A percentile compares a stretch with the other conserved stretches of the same genome.
phyloP scores from a whole-genome alignment of 2,888 invertebrate genomes.

The Drosophila phalerata region DNA sequence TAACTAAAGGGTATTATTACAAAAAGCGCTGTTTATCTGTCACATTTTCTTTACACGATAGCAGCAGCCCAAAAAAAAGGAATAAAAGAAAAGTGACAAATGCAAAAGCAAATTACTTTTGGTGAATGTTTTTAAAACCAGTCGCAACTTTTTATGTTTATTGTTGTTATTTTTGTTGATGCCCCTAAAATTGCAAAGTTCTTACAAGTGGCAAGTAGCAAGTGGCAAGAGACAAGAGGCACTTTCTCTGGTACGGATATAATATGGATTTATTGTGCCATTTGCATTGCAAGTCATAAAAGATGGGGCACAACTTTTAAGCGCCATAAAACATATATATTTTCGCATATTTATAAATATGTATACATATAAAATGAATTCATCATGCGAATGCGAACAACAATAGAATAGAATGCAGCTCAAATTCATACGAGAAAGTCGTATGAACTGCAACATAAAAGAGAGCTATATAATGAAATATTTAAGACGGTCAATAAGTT shows the following conservation, averaged over 20 bases:
- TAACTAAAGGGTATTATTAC: slow-evolving; percentile 17
- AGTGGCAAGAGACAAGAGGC: slow-evolving; percentile 27
- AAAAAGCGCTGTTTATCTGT: slow-evolving; percentile 37
- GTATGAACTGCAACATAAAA: background rate
- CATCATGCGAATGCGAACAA: slow-evolving; percentile 4
- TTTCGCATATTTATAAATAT: slow-evolving; percentile 13
- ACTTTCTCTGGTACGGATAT: slow-evolving; percentile 46
- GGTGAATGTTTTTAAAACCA: slow-evolving; percentile 38
- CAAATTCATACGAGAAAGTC: background rate
- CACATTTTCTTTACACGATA: slow-evolving; percentile 22
- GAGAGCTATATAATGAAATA: background rate
- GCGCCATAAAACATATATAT: slow-evolving; percentile 41
- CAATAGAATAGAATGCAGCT: background rate
- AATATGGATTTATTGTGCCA: slow-evolving; percentile 66
- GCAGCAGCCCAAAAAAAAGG: background rate
- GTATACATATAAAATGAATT: slow-evolving; percentile 29
- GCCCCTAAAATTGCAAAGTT: slow-evolving; percentile 60
- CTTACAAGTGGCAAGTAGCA: slow-evolving; percentile 30
- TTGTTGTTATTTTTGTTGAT: slow-evolving; percentile 26
- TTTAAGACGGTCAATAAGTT: background rate
- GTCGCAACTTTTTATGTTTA: slow-evolving; percentile 46
- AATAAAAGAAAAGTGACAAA: slow-evolving; percentile 32
- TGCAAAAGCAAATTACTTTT: slow-evolving; percentile 47
- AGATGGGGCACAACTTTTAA: slow-evolving; percentile 52
- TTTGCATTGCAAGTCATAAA: slow-evolving; percentile 45